These are phyloP conservation scores for Carpatolechia fugitivella DNA, from an alignment of 2,888 invertebrate genomes.

Conservation along the genomic window DNA sequence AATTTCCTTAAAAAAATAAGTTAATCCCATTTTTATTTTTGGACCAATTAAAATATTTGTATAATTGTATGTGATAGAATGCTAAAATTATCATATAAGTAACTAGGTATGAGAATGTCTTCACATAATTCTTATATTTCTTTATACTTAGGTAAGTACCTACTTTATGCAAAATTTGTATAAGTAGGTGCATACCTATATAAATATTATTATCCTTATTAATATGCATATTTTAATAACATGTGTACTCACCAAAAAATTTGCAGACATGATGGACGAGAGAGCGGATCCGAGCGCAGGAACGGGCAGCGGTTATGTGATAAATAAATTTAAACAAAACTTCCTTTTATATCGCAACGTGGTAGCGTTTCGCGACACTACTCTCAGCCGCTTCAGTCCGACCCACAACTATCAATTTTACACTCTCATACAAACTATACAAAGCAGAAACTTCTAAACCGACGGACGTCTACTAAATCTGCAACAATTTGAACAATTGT, in stretches of 20 bases:
- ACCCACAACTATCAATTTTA: constrained; percentile 34
- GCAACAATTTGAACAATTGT: background rate
- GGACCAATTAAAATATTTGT: too few relatives aligned
- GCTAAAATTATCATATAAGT: too few relatives aligned
- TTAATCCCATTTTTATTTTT: too few relatives aligned
- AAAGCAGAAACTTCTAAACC: constrained; percentile 33
- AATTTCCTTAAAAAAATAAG: too few relatives aligned
- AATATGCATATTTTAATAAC: background rate
- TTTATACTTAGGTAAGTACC: background rate
- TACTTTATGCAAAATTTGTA: background rate
- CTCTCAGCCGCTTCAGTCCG: constrained; percentile 52
- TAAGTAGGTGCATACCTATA: too few relatives aligned
- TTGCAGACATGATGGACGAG: constrained; percentile 61
- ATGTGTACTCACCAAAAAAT: constrained; percentile 69
- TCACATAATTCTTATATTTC: too few relatives aligned
- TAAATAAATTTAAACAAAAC: constrained; percentile 75
- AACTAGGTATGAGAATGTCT: too few relatives aligned
- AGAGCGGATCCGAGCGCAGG: constrained; percentile 44
- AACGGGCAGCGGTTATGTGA: constrained; percentile 64
- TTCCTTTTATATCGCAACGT: constrained; percentile 78
- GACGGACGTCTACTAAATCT: background rate
- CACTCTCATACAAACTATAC: constrained; percentile 29
- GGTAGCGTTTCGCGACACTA: constrained; percentile 75
- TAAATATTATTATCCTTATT: background rate
- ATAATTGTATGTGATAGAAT: too few relatives aligned